Conservation (phyloP, 2,113 vertebrate genomes). For the Catharus bicknelli region DNA sequence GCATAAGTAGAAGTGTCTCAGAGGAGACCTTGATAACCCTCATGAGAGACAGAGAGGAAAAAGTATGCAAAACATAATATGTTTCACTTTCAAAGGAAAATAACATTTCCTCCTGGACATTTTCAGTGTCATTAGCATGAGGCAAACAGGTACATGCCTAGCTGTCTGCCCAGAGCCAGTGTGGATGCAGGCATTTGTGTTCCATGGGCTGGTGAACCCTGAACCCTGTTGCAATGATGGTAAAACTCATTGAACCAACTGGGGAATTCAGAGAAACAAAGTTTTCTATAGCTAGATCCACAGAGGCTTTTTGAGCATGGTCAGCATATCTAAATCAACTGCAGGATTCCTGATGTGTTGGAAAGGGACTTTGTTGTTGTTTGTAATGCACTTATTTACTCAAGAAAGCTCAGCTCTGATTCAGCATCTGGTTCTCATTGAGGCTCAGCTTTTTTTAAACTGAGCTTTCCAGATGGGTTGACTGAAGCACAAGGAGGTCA, state of each 20-base stretch:
- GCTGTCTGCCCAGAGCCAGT: background rate
- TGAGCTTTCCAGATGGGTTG: slow-evolving; percentile 61
- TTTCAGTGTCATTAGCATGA: background rate
- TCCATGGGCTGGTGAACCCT: background rate
- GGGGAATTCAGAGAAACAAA: background rate
- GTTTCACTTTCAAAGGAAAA: slow-evolving; percentile 68
- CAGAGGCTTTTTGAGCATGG: slow-evolving; percentile 44
- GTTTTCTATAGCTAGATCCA: slow-evolving; percentile 23
- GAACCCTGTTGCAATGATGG: background rate
- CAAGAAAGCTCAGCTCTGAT: slow-evolving; percentile 64
- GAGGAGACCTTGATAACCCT: slow-evolving; percentile 3
- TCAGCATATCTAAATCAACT: slow-evolving; percentile 66
- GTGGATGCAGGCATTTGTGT: background rate
- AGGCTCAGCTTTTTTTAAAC: slow-evolving; percentile 65
- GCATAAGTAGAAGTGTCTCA: slow-evolving; percentile 33
- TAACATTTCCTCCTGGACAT: slow-evolving; percentile 37
- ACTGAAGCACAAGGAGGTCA: slow-evolving; percentile 67
- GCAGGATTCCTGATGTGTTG: slow-evolving; percentile 60
- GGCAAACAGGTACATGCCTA: slow-evolving; percentile 11
- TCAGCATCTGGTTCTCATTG: slow-evolving; percentile 70
- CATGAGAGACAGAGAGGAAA: slow-evolving; percentile 34
- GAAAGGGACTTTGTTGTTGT: slow-evolving; percentile 67
- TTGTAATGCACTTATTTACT: slow-evolving; percentile 70
- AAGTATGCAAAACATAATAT: slow-evolving; percentile 31
- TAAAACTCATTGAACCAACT: background rate